phyloP scores from a whole-genome alignment of 2,797 vertebrate species.

The Arctocebus calabarensis region DNA sequence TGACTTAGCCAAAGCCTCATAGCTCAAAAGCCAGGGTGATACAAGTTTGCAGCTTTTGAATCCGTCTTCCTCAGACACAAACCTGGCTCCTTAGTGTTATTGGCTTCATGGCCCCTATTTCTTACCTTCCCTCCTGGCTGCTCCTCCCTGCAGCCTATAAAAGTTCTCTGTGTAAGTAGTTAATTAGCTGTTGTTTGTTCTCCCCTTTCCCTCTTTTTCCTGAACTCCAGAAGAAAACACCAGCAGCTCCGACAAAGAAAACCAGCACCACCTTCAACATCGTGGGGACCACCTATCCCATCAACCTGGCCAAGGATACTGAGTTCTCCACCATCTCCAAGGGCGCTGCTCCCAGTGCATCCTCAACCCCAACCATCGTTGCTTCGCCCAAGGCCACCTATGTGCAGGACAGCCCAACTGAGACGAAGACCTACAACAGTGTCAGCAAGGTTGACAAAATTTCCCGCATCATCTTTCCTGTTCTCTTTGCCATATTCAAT shows the following conservation, averaged over 20 bases:
- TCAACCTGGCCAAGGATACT: constrained; percentile 96
- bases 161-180: neutral
- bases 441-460: constrained; percentile 99
- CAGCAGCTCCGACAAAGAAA: constrained; percentile 95
- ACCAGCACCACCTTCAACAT: constrained; percentile 99
- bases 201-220: constrained; percentile 75
- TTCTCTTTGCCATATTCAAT: constrained; percentile 99
- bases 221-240: constrained; percentile 95
- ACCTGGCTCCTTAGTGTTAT: constrained; percentile 38
- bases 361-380: constrained; percentile 81
- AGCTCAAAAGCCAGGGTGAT: constrained; percentile 38
- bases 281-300: constrained; percentile 97
- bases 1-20: constrained; percentile 43
- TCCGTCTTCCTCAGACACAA: neutral
- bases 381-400: constrained; percentile 89
- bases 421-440: constrained; percentile 98
- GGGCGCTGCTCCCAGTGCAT: constrained; percentile 88
- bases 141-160: constrained; percentile 15
- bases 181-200: constrained; percentile 72
- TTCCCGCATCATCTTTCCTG: constrained; percentile 98
- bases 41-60: constrained; percentile 24
- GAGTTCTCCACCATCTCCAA: constrained; percentile 96
- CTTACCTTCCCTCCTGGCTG: constrained; percentile 28
- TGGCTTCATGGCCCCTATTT: constrained; percentile 8
- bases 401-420: constrained; percentile 92